phyloP scores from a whole-genome alignment of 2,113 vertebrate genomes.

The Cinclus cinclus region DNA sequence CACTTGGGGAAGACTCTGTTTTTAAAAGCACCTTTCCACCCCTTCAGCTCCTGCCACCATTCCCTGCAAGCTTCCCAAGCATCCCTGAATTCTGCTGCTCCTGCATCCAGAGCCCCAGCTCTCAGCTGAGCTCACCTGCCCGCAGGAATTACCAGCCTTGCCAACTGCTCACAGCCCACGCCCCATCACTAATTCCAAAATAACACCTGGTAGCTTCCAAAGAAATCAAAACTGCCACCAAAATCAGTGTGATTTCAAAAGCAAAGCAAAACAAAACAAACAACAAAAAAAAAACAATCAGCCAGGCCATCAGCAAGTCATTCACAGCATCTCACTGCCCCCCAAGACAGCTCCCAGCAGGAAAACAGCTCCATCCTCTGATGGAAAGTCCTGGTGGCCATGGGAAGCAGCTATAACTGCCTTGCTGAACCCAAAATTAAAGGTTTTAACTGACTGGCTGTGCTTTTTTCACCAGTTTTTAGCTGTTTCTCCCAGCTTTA shows the following conservation, averaged over 20 bases:
- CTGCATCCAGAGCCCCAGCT: background rate
- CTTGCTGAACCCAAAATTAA: background rate
- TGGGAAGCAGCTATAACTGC: background rate
- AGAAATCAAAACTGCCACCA: background rate
- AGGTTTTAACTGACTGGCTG: background rate
- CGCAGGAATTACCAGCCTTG: background rate
- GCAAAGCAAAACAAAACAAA: too few species aligned
- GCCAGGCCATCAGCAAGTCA: too few species aligned
- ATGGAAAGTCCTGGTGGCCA: background rate
- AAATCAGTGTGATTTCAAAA: background rate
- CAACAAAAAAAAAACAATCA: too few species aligned
- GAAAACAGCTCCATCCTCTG: too few species aligned
- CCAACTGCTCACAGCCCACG: slow-evolving; percentile 2
- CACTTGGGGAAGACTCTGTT: background rate
- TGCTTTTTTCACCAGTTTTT: background rate
- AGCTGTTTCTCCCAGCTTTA: background rate
- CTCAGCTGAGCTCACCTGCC: background rate
- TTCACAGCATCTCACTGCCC: too few species aligned
- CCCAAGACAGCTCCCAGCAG: too few species aligned
- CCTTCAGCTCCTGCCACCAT: background rate
- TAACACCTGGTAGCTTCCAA: background rate
- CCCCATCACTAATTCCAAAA: background rate
- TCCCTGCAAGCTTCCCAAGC: background rate
- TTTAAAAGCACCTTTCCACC: background rate
- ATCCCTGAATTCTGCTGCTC: background rate